phyloP scores from a whole-genome alignment of 1,140 invertebrate genomes.

The Procambarus virginalis region DNA sequence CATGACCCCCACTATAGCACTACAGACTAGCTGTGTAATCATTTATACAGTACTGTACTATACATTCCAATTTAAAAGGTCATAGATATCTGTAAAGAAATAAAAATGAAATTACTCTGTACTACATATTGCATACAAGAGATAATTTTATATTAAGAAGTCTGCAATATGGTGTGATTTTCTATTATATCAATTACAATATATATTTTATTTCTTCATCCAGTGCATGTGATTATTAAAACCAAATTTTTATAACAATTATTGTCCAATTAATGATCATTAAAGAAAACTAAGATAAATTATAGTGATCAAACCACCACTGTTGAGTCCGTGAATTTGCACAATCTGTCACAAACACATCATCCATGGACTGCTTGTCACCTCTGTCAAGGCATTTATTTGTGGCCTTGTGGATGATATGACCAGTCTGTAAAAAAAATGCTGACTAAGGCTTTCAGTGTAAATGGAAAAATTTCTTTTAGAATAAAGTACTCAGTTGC shows the following conservation, averaged over 20 bases:
- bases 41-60: not conserved
- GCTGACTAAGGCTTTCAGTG: too few relatives aligned
- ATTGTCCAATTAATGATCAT: not conserved
- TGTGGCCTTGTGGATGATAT: slow-evolving; percentile 71
- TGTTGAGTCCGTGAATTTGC: slow-evolving; percentile 70
- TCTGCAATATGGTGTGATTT: too few relatives aligned
- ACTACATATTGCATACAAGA: too few relatives aligned
- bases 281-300: not conserved
- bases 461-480: too few relatives aligned
- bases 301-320: slow-evolving; percentile 72
- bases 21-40: not conserved
- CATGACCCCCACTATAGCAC: not conserved
- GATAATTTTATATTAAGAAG: too few relatives aligned
- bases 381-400: slow-evolving; percentile 72
- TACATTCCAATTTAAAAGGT: not conserved
- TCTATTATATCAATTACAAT: not conserved
- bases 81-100: not conserved
- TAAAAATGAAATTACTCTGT: not conserved
- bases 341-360: slow-evolving; percentile 70
- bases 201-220: not conserved
- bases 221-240: not conserved
- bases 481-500: too few relatives aligned
- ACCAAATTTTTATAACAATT: not conserved
- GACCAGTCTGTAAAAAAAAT: slow-evolving; percentile 70
- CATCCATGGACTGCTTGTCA: slow-evolving; percentile 65